Conservation (phyloP, 2,113 vertebrate species). For the Setophaga coronata region DNA sequence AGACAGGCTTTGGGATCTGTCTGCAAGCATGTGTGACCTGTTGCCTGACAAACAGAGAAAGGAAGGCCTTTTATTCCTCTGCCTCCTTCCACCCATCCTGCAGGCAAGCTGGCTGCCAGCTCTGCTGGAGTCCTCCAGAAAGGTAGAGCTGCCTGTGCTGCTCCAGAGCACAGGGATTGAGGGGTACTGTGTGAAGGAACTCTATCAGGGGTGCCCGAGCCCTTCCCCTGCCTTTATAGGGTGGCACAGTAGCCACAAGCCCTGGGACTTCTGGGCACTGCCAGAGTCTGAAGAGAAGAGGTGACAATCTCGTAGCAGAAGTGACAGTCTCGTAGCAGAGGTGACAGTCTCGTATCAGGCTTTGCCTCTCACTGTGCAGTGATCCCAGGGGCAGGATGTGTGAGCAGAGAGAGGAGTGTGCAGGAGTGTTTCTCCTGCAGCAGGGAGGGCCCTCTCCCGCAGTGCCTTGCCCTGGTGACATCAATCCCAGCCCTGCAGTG, state of each 20-base stretch:
- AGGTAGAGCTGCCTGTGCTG: neutral
- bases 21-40: conserved; percentile 47
- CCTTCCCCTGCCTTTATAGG: neutral
- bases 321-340: fast-evolving
- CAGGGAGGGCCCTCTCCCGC: conserved; percentile 2
- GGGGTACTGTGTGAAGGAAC: fast-evolving
- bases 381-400: fast-evolving
- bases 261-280: neutral
- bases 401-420: neutral
- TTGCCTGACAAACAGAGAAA: conserved; percentile 1
- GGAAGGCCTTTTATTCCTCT: neutral
- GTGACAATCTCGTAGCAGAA: fast-evolving
- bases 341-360: neutral
- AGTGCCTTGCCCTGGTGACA: neutral
- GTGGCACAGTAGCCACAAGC: neutral
- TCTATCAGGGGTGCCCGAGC: neutral
- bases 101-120: neutral
- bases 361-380: neutral
- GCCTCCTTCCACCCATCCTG: neutral
- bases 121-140: neutral
- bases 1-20: conserved; percentile 43
- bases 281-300: neutral
- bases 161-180: fast-evolving
- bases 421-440: neutral
- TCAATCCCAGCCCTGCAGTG: conserved; percentile 54